Percentiles rank a stretch among this genome's conserved stretches.
Evolutionary conservation across 2,113 vertebrate species (phyloP).

Genomic region (rabbit (Oryctolagus cuniculus)): mOryCun1.1 NC_091444.1:90253501-90254000

Average conservation of each 20-base stretch:
- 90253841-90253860: constrained; percentile 36
- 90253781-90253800: neutral
- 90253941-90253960: neutral
- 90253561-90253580: no score
- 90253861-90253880: neutral
- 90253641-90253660: no score
- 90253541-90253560: no score
- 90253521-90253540: no score
- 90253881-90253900: neutral
- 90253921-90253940: neutral
- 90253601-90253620: no score
- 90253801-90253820: constrained; percentile 44
- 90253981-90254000: neutral
- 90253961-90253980: neutral
- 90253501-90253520: no score
- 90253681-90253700: no score
- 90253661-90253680: no score
- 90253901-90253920: neutral
- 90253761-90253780: constrained; percentile 3
- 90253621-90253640: no score
- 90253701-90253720: neutral
- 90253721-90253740: neutral
- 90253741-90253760: neutral
- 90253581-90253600: no score
- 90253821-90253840: constrained; percentile 14